Conservation (phyloP, 2,113 vertebrate species). For the Notothenia rossii region DNA sequence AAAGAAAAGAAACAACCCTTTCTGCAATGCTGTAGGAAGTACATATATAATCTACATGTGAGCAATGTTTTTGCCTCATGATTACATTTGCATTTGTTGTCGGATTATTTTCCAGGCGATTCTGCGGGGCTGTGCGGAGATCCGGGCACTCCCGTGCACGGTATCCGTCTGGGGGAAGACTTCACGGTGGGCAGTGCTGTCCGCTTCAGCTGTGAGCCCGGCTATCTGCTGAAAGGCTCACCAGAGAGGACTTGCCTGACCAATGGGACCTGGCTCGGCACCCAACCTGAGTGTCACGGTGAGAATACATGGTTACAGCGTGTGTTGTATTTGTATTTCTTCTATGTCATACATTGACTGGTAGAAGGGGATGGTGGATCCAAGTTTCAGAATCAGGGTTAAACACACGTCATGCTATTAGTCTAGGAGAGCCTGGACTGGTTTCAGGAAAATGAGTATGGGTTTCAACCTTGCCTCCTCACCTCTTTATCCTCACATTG, state of each 20-base stretch:
- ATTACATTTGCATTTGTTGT: neutral
- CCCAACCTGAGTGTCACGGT: constrained; percentile 96
- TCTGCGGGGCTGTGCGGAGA: constrained; percentile 90
- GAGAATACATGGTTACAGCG: constrained; percentile 35
- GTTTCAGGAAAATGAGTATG: constrained; percentile 2
- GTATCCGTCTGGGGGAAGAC: constrained; percentile 92
- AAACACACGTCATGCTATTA: neutral
- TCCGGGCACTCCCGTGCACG: constrained; percentile 91
- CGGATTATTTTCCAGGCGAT: constrained; percentile 82
- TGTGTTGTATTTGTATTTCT: neutral
- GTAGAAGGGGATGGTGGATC: neutral
- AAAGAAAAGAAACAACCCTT: neutral
- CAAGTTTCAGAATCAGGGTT: neutral
- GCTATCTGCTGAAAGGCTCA: constrained; percentile 90
- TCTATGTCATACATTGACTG: neutral
- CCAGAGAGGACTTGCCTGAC: constrained; percentile 89
- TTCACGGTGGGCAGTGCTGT: constrained; percentile 87
- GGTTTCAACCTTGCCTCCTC: neutral
- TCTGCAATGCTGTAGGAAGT: neutral
- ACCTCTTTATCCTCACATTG: neutral
- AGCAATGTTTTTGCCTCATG: neutral
- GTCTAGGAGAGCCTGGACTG: neutral
- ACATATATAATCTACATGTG: neutral
- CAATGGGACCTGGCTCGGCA: constrained; percentile 91
- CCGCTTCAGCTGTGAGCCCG: constrained; percentile 95